These are phyloP conservation scores for Hippopotamyrus pictus DNA, from an alignment of 2,797 vertebrate species.

Conservation along the genomic window DNA sequence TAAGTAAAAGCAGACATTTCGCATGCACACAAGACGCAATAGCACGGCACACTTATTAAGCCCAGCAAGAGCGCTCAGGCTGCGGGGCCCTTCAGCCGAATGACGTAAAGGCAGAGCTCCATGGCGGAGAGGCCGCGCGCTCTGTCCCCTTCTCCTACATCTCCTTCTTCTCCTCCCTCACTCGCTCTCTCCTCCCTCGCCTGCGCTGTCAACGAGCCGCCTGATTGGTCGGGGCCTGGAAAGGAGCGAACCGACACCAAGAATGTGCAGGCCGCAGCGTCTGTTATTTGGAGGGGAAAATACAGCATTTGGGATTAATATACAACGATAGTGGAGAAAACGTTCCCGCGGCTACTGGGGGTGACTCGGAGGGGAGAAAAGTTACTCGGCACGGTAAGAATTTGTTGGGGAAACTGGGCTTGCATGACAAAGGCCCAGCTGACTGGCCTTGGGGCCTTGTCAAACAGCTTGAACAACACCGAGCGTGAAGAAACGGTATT, in stretches of 20 bases:
- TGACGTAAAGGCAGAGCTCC: conserved; percentile 12
- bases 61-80: background rate
- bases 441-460: conserved; percentile 10
- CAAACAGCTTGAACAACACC: background rate
- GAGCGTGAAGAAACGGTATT: background rate
- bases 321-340: background rate
- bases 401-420: background rate
- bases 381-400: conserved; percentile 7
- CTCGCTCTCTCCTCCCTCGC: conserved; percentile 14
- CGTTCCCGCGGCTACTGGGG: background rate
- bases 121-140: conserved; percentile 8
- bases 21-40: background rate
- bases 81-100: background rate
- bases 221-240: conserved; percentile 27
- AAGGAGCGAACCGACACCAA: background rate
- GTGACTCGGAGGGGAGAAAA: background rate
- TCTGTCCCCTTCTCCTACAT: background rate
- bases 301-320: background rate
- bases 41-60: background rate
- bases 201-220: conserved; percentile 11
- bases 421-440: conserved; percentile 10
- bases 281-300: conserved; percentile 3
- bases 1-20: background rate
- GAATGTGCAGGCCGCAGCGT: conserved; percentile 17
- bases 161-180: background rate